Base-by-base conservation (phyloP, 2,113 vertebrate genomes). In the Perccottus glenii region DNA sequence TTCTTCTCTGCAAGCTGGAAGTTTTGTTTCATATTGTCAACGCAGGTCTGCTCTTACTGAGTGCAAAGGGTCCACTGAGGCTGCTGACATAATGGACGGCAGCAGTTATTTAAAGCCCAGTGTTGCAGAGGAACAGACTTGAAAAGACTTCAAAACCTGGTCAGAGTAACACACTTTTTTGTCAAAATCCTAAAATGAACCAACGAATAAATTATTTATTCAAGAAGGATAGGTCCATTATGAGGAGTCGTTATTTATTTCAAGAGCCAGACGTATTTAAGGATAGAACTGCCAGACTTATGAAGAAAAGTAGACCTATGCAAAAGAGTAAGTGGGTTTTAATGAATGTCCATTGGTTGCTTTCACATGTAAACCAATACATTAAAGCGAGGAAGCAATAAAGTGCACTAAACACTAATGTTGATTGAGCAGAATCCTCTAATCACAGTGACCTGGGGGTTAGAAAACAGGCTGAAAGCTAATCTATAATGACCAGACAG, bases 81-180 rank as follows among this genome's bases (percentile, higher is more conserved):
- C 64, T 10, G 1, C 2, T 73, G 73, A 81, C 40, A 73, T 60
- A 68, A 72, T 14, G 14, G 33, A 60, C 61, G 58, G 55, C 36
- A 48, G 48, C 58, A 44, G 49, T 64, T 78, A 82, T 78, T 82
- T 75, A 75, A 51, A 68, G 71, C 63, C 40, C 15, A 49, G 43
- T 60, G 60, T 66, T 33, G 52, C 69, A 65, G 61, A 45, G 36
- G n/a, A 73, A 53, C 7, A 57, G 52, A 4, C 15, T 16, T 43
- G 9, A 8, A 11, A 55, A 47, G 7, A 51, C 50, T 32, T 11
- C 3, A n/a, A n/a, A n/a, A n/a, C n/a, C n/a, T n/a, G n/a, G n/a
- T n/a, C n/a, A 55, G 36, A 46, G 38, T 46, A 14, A 49, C 50
- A 53, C 16, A 42, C 27, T 4, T 48, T 15, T 8, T 46, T 59